These are phyloP conservation scores for Myotis pilosus DNA, from an alignment of 2,797 vertebrate species.

Conservation along the genomic window DNA sequence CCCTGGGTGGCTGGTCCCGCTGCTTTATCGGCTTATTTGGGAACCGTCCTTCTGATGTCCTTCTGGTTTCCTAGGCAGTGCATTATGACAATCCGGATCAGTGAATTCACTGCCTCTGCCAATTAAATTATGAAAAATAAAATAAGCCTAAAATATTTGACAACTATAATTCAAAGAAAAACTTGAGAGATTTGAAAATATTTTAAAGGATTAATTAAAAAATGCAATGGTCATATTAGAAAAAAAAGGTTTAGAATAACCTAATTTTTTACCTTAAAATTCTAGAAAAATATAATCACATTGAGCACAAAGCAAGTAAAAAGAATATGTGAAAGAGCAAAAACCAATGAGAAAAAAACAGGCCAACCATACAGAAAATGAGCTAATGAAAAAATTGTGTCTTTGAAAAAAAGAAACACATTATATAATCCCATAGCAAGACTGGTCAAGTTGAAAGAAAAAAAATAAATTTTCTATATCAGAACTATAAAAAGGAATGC, in stretches of 20 bases:
- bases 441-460: not conserved
- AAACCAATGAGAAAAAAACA: not conserved
- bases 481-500: not conserved
- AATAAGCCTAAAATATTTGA: not conserved
- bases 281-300: not conserved
- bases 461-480: not conserved
- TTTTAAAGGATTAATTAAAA: not conserved
- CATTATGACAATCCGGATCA: too few species aligned
- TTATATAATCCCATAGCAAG: not conserved
- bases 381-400: not conserved
- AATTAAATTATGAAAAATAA: not conserved
- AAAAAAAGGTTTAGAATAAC: not conserved
- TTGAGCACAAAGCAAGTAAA: not conserved
- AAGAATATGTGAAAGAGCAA: not conserved
- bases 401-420: not conserved
- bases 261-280: not conserved
- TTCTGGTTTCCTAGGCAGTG: too few species aligned
- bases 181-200: not conserved
- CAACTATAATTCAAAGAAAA: not conserved
- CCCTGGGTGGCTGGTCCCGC: too few species aligned
- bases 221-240: not conserved
- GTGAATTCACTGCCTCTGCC: too few species aligned
- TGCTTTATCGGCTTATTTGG: too few species aligned
- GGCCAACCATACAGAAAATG: not conserved
- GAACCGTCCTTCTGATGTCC: too few species aligned